Base-by-base conservation (phyloP, 2,797 vertebrate species). In the Alfaro cultratus region DNA sequence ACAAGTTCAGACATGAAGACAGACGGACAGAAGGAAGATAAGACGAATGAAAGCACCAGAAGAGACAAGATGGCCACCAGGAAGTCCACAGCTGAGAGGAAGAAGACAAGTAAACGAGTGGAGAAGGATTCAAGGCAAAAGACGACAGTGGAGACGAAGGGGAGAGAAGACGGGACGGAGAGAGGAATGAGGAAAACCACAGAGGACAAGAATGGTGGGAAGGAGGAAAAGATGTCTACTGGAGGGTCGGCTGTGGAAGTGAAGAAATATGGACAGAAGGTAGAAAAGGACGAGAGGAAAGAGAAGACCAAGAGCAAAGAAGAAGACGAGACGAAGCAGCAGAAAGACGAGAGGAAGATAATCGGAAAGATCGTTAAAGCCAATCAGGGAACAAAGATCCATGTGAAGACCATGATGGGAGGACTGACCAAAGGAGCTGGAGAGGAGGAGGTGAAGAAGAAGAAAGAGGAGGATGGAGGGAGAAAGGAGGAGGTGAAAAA, bases 331-430 rank as follows among this genome's bases (percentile, higher is more conserved):
- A 53, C 34, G 1, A 34, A 0, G 47, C 47, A 75, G 73, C 51
- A 80, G 67, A 82, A 73, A 31, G 84, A 87, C 0, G 87, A 88
- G 83, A 88, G 85, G 5, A 94, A 88, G 67, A 93, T 94, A 0
- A 94, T 94, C 3, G 94, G 92, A 1, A 94, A 95, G 82, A 95
- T 94, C 0, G 92, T 93, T 4, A 95, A 93, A n/a, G 80, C 70
- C 0, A 81, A 74, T 6, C 83, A 79, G 5, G 83, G 90, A 12
- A 2, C 85, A 0, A 93, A 85, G 79, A 68, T 92, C 15, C 92
- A 93, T 3, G 36, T 93, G n/a, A 94, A 92, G 88, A 93, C 88
- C 0, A 90, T 90, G 31, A 90, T 92, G 84, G 92, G 90, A 75
- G 81, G 88, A 76, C 2, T 11, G 4, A 26, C 34, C 0, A 12